phyloP scores from a whole-genome alignment of 1,140 invertebrate genomes.

The Leptinotarsa lineolata region DNA sequence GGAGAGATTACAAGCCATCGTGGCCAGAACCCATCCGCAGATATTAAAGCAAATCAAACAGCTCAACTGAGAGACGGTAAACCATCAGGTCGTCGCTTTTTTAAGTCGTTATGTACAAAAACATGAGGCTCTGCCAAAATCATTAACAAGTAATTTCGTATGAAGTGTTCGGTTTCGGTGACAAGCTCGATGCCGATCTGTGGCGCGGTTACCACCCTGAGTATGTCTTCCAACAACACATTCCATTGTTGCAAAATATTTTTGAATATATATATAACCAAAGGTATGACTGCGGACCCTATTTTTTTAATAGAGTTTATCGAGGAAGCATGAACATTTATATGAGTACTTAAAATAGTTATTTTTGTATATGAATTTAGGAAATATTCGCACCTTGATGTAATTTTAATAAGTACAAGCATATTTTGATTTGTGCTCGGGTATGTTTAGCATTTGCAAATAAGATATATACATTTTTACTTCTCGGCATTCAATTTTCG shows the following conservation, averaged over 20 bases:
- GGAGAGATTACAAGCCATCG: slow-evolving; percentile 74
- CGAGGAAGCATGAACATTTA: not conserved
- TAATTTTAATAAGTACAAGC: slow-evolving; percentile 3
- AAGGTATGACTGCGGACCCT: slow-evolving; percentile 5
- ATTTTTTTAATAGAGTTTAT: not conserved
- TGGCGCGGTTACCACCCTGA: not conserved
- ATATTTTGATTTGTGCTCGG: not conserved
- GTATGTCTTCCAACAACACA: slow-evolving; percentile 22
- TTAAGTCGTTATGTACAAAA: slow-evolving; percentile 1
- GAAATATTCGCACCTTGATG: not conserved
- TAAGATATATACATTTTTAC: no score
- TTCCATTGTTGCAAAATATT: slow-evolving; percentile 18
- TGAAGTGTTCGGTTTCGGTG: not conserved
- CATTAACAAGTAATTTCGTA: not conserved
- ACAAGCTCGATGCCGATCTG: no score
- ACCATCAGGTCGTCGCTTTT: not conserved
- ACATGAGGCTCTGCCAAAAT: not conserved
- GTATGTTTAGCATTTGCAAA: no score
- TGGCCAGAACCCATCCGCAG: slow-evolving; percentile 56
- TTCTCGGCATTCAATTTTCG: no score
- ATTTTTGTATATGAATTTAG: not conserved
- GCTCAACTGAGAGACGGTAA: slow-evolving; percentile 9
- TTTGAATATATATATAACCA: slow-evolving; percentile 12
- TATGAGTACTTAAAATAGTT: slow-evolving; percentile 6
- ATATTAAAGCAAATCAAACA: slow-evolving; percentile 37